Conservation (phyloP, 2,113 vertebrate species). For the Hemiscyllium ocellatum region DNA sequence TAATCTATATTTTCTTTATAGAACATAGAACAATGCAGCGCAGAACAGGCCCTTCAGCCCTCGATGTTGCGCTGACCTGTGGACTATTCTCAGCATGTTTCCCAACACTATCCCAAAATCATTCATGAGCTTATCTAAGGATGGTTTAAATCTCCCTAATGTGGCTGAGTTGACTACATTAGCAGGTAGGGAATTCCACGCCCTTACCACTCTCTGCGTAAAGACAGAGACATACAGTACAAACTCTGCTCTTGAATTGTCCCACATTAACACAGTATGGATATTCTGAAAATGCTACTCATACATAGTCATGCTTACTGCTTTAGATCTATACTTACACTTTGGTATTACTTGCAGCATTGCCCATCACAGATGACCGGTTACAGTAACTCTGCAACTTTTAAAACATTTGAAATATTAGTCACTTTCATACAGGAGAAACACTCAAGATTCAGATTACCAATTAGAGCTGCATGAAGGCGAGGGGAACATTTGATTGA, state of each 20-base stretch:
- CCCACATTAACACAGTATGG: background rate
- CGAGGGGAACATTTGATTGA: background rate
- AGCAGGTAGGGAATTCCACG: too few species aligned
- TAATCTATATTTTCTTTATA: background rate
- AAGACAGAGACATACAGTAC: background rate
- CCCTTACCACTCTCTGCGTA: too few species aligned
- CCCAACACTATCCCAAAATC: too few species aligned
- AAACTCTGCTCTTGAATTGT: background rate
- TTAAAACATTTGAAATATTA: background rate
- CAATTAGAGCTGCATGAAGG: background rate
- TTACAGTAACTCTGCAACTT: background rate
- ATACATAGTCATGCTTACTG: background rate
- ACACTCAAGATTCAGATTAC: background rate
- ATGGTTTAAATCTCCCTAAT: too few species aligned
- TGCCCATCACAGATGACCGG: background rate
- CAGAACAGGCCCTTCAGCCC: too few species aligned
- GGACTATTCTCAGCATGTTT: too few species aligned
- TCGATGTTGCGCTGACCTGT: too few species aligned
- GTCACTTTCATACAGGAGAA: background rate
- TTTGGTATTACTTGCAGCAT: background rate
- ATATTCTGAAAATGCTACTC: background rate
- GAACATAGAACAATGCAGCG: too few species aligned
- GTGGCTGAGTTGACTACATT: too few species aligned
- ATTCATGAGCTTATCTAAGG: too few species aligned
- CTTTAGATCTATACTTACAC: background rate